Base-by-base conservation (phyloP, 2,113 vertebrate genomes). In the Astur gentilis region DNA sequence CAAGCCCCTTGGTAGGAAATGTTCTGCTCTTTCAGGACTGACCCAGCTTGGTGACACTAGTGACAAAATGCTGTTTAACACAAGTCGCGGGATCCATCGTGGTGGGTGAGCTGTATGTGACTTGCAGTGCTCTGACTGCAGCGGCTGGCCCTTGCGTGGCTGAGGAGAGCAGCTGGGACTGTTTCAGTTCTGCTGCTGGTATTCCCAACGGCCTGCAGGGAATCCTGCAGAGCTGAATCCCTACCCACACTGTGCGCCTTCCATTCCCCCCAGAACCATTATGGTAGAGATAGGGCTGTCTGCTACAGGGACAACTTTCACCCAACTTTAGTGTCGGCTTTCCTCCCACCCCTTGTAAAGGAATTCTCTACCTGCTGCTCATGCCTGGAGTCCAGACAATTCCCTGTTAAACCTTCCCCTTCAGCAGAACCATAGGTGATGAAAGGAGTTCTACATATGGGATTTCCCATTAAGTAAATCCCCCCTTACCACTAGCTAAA, bases 51-150 rank as follows among this genome's bases (percentile, higher is more conserved):
- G 61, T 77, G 77, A 71, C 7, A 2, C 25, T 25, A 31, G 54
- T 78, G 50, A 62, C 42, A 65, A 75, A 93, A 64, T 8, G 16
- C 36, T 38, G 23, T 76, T 89, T 55, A 75, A 34, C 16, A 31
- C 17, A 38, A 49, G 16, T 9, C 0, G 0, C 0, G 3, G 31
- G n/a, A 42, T 22, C 10, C 1, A 2, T 22, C 0, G 1, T 26
- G 70, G 29, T 0, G 1, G 32, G 10, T 55, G 57, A 69, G 61
- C 23, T 31, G 11, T 22, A 21, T 47, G 73, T 64, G 65, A 34
- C 29, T 44, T n/a, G 16, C 69, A 25, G 19, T 27, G 71, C 67
- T 65, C 19, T 47, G 58, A 13, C 36, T 21, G 31, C 42, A 45
- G 55, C 22, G 32, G 10, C 32, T 47, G 11, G 22, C 23, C 25